These are phyloP conservation scores for Maconellicoccus hirsutus DNA, from an alignment of 1,140 invertebrate species.

Conservation along the genomic window DNA sequence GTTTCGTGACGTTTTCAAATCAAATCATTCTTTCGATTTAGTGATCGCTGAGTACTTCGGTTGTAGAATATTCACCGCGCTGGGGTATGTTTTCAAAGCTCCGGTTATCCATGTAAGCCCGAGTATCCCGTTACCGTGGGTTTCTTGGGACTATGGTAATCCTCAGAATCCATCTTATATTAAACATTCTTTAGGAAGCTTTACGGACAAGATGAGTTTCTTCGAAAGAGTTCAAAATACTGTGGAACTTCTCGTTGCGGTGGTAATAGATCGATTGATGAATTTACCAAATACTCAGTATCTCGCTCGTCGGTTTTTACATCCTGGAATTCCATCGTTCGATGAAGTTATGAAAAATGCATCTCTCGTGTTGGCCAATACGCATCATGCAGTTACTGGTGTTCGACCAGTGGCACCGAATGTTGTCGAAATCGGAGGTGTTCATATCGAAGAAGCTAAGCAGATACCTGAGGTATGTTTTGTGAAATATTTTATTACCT, in stretches of 20 bases:
- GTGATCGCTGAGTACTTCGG: neutral
- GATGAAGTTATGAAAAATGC: constrained; percentile 35
- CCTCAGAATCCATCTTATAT: neutral
- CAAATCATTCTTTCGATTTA: neutral
- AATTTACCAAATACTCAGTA: neutral
- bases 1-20: neutral
- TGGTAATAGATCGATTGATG: neutral
- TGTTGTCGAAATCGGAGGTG: constrained; percentile 37
- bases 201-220: constrained; percentile 37
- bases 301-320: neutral
- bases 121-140: neutral
- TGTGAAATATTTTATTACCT: no score
- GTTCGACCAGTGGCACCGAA: constrained; percentile 33
- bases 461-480: constrained; percentile 41
- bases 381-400: constrained; percentile 33
- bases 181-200: neutral
- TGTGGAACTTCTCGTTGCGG: neutral
- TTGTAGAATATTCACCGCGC: neutral
- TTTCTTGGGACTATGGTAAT: neutral
- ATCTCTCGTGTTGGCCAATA: constrained; percentile 43
- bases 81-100: neutral
- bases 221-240: constrained; percentile 33
- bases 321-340: constrained; percentile 28
- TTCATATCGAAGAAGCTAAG: constrained; percentile 40
- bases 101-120: neutral